A percentile compares a stretch with the other conserved stretches of the same genome.
These are phyloP conservation scores for Sphinx pinastri DNA, from an alignment of 2,888 invertebrate species.

Conservation along the genomic window DNA sequence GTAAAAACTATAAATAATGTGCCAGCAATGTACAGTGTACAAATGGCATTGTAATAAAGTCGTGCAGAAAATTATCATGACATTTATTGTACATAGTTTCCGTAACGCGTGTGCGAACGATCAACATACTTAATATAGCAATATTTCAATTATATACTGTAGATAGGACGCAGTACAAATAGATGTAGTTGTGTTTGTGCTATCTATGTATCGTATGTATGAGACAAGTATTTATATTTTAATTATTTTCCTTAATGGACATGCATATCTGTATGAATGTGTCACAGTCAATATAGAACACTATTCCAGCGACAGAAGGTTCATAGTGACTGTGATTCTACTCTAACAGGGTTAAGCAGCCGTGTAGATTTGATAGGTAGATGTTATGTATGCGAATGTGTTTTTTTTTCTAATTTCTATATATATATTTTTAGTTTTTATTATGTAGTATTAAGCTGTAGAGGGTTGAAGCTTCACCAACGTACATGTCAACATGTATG, in stretches of 20 bases:
- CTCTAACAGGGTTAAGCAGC: slow-evolving; percentile 44
- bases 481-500: slow-evolving; percentile 41
- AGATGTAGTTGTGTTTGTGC: slow-evolving; percentile 70
- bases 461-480: slow-evolving; percentile 63
- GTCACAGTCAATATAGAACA: slow-evolving; percentile 15
- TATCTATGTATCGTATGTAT: slow-evolving; percentile 60
- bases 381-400: slow-evolving; percentile 68
- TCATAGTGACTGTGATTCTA: slow-evolving; percentile 27
- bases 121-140: slow-evolving; percentile 30
- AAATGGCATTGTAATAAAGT: not conserved
- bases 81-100: slow-evolving; percentile 21
- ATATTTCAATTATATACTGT: slow-evolving; percentile 47
- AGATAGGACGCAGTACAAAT: slow-evolving; percentile 61
- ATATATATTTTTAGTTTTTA: slow-evolving; percentile 46
- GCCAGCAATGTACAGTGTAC: not conserved
- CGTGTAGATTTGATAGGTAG: slow-evolving; percentile 75
- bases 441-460: slow-evolving; percentile 59
- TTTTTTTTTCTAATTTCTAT: slow-evolving; percentile 45
- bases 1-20: not conserved
- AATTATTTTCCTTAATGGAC: slow-evolving; percentile 17
- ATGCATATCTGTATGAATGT: slow-evolving; percentile 20
- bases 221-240: slow-evolving; percentile 16
- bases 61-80: not conserved
- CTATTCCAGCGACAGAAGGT: not conserved
- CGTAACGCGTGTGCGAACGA: slow-evolving; percentile 37